phyloP scores from a whole-genome alignment of 2,797 vertebrate genomes.

The Siniperca scherzeri region DNA sequence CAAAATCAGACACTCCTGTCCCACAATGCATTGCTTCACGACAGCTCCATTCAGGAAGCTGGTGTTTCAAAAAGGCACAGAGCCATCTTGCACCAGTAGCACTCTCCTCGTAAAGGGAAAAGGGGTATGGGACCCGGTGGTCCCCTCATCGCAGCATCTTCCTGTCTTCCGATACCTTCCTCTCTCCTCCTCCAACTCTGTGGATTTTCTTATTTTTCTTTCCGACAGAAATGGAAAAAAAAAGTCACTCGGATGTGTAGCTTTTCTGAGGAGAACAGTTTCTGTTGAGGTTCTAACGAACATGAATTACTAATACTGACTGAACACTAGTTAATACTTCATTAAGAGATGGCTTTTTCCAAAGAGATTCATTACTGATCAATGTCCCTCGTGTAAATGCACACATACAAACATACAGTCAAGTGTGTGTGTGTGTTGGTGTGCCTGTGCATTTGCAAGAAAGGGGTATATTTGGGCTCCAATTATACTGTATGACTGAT shows the following conservation, averaged over 20 bases:
- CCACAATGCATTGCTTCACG: constrained; percentile 90
- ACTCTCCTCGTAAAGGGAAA: constrained; percentile 86
- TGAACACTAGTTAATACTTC: constrained; percentile 84
- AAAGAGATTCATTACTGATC: constrained; percentile 82
- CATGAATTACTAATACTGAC: constrained; percentile 86
- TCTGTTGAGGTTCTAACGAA: constrained; percentile 82
- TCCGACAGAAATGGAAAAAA: constrained; percentile 88
- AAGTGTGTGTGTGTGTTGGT: constrained; percentile 43
- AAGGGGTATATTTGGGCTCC: constrained; percentile 39
- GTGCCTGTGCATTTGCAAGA: constrained; percentile 28
- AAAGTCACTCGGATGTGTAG: constrained; percentile 77
- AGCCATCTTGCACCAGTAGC: constrained; percentile 88
- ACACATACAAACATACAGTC: constrained; percentile 79
- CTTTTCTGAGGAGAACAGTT: constrained; percentile 83
- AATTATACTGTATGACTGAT: constrained; percentile 56
- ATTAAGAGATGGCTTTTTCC: constrained; percentile 91
- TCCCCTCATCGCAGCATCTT: constrained; percentile 78
- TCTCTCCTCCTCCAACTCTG: constrained; percentile 69
- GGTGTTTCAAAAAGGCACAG: constrained; percentile 90
- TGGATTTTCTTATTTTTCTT: constrained; percentile 78
- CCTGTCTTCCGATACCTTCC: constrained; percentile 46
- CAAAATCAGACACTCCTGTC: constrained; percentile 84
- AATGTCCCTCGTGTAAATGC: constrained; percentile 78
- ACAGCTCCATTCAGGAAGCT: constrained; percentile 86
- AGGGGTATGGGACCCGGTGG: constrained; percentile 69